Evolutionary conservation across 1,140 invertebrate species (phyloP), one percentile per base, ranked within the genome.

Genomic region (Atopsyche davidsoni): DNA sequence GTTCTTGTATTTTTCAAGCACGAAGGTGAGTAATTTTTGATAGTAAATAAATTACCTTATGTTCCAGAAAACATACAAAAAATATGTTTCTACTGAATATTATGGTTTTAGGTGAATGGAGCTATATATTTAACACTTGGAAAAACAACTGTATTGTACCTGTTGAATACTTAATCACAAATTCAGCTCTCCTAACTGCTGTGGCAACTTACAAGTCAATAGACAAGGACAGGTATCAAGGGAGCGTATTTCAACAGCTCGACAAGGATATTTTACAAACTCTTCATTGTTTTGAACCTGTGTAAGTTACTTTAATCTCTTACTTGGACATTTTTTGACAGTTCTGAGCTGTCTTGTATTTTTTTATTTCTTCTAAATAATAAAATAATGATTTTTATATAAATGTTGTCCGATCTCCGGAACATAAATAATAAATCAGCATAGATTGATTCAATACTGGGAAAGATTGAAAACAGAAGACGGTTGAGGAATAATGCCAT

Each of bases 31-130:
- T 48, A 2, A 18, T 2, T 9, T 28, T n/a, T n/a, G n/a, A n/a
- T n/a, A n/a, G n/a, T n/a, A n/a, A n/a, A n/a, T n/a, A n/a, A n/a
- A n/a, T n/a, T n/a, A n/a, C n/a, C n/a, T n/a, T 36, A 28, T n/a
- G 25, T 36, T 36, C 13, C 13, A 36, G 6, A 10, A 16, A 10
- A 17, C 10, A 6, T 14, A 22, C 40, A 31, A 3, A 13, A 19
- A 9, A 14, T 46, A 41, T 32, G 39, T 53, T 22, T 25, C 36
- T 22, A 35, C 18, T 35, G 6, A 36, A 23, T 24, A 10, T 17
- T 18, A n/a, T 9, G 7, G 19, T 55, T 55, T 21, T 24, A 57
- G 55, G 49, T 10, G 40, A 52, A 17, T 57, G 55, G 55, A 46
- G 22, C 9, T 53, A 11, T 25, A 22, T 57, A 2, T 16, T 46